Conservation (phyloP, 2,113 vertebrate genomes). For the Octodon degus region DNA sequence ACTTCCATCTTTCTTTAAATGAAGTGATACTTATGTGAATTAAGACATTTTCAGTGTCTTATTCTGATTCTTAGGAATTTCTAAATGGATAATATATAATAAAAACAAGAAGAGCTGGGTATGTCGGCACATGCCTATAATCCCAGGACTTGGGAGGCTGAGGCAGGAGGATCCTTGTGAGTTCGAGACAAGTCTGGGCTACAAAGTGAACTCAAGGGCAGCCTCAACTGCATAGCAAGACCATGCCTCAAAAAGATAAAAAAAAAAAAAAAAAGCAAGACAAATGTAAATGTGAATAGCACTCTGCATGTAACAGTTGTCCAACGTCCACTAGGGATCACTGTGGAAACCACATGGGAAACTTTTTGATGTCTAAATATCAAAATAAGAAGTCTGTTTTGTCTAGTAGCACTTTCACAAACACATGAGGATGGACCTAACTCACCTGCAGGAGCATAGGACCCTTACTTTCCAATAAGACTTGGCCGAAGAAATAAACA, state of each 20-base stretch:
- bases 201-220: too few species aligned
- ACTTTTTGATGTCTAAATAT: neutral
- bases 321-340: neutral
- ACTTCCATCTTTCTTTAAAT: neutral
- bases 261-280: neutral
- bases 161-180: too few species aligned
- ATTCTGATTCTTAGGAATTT: slow-evolving; percentile 1
- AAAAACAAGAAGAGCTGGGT: neutral
- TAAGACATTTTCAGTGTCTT: slow-evolving; percentile 8
- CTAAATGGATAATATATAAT: neutral
- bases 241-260: too few species aligned
- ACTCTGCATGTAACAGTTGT: neutral
- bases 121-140: too few species aligned
- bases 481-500: neutral
- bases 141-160: too few species aligned
- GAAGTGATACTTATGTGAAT: neutral
- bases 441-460: neutral
- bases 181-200: too few species aligned
- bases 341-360: neutral
- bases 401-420: neutral
- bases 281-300: neutral
- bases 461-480: neutral
- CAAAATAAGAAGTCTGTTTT: neutral
- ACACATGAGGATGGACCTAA: neutral
- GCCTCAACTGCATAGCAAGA: too few species aligned